Conservation (phyloP, 2,113 vertebrate species). For the Brienomyrus longianalis region DNA sequence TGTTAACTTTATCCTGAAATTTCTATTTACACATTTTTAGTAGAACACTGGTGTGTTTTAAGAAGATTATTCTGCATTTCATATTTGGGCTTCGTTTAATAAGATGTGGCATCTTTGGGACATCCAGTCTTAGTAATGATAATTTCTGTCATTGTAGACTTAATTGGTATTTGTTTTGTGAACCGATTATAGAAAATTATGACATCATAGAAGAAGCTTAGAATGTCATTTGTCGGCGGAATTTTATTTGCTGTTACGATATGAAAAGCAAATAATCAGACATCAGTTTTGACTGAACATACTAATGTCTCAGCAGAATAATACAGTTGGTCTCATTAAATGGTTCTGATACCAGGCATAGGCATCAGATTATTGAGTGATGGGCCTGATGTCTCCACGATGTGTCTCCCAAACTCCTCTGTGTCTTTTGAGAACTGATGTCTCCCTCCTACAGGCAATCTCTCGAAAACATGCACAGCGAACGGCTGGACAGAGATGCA, state of each 20-base stretch:
- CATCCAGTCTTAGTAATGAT: neutral
- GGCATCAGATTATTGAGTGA: neutral
- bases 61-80: neutral
- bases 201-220: neutral
- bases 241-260: neutral
- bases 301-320: neutral
- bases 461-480: conserved; percentile 76
- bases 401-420: neutral
- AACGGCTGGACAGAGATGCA: conserved; percentile 72
- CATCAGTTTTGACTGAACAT: neutral
- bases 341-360: neutral
- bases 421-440: neutral
- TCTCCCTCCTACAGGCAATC: conserved; percentile 63
- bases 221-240: neutral
- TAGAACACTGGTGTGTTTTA: neutral
- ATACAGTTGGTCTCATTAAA: neutral
- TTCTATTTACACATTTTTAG: neutral
- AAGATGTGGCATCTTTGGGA: neutral
- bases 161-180: neutral
- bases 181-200: neutral
- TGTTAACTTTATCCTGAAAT: neutral
- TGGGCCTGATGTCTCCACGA: neutral
- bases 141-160: neutral
- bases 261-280: neutral
- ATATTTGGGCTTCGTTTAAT: neutral